A percentile compares a stretch with the other conserved stretches of the same genome.
Evolutionary conservation across 1,140 invertebrate genomes (phyloP).

Genomic region (Drosophila setifemur): DNA sequence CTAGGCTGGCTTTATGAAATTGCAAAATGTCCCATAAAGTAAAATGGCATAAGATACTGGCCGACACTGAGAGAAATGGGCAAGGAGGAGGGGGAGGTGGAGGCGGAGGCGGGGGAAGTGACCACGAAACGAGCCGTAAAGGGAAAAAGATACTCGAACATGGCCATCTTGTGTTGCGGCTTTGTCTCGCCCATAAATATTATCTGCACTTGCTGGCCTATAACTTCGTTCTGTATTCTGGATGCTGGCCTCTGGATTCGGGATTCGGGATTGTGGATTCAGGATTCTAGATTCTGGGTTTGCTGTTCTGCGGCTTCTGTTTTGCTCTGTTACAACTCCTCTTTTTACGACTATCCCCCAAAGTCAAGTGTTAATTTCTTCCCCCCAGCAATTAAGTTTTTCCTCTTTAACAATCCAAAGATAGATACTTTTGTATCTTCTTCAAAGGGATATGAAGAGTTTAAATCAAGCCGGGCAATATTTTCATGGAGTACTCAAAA

Average conservation of each 20-base stretch:
- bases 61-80: neutral
- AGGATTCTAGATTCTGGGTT: too few species aligned
- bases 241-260: too few species aligned
- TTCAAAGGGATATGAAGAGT: too few species aligned
- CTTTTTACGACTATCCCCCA: slow-evolving; percentile 20
- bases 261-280: too few species aligned
- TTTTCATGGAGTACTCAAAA: too few species aligned
- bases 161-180: slow-evolving; percentile 51
- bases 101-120: slow-evolving; percentile 20
- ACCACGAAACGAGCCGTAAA: slow-evolving; percentile 43
- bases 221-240: neutral
- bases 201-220: slow-evolving; percentile 33
- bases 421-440: too few species aligned
- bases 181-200: slow-evolving; percentile 62
- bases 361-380: slow-evolving; percentile 70
- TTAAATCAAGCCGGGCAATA: too few species aligned
- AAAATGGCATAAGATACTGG: slow-evolving; percentile 40
- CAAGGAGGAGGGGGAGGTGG: too few species aligned
- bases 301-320: slow-evolving; percentile 23
- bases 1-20: slow-evolving; percentile 30
- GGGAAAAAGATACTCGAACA: slow-evolving; percentile 15
- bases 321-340: too few species aligned
- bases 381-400: slow-evolving; percentile 59
- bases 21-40: slow-evolving; percentile 46
- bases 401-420: too few species aligned